Evolutionary conservation across 2,888 invertebrate genomes (phyloP), one percentile per base, ranked within the genome.

Genomic region (Tetropium fuscum): DNA sequence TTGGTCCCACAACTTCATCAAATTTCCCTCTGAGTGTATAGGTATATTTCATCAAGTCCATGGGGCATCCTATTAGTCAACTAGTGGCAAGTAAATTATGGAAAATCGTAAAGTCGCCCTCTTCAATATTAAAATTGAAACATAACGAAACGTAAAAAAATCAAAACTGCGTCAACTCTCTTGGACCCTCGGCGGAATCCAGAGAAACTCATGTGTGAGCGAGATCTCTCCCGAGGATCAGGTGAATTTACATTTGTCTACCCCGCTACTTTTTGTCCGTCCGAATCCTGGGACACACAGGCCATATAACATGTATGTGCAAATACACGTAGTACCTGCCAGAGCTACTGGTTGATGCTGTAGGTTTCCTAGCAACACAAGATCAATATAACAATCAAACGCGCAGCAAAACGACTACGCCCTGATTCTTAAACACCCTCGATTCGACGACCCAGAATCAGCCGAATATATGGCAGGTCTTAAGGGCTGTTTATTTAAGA

Each of bases 381-480:
- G 78, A 80, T 80, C 80, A 79, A 80, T 80, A 80, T 77, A 78
- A 79, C 78, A 79, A 80, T 80, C 77, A 78, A 77, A 76, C 74
- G 72, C 70, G 71, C 69, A 65, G 69, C 69, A 66, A 71, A 76
- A 73, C 71, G 78, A 73, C 76, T 75, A 78, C 78, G 77, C 77
- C 78, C 76, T 70, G 73, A 68, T 75, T 71, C 70, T 73, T 73
- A 72, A 72, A 69, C 65, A 69, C 62, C 66, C 72, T 69, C 66
- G 66, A 71, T 68, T 57, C 58, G 45, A 51, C 59, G 59, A 57
- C 60, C 51, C 53, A 56, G 60, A 59, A 54, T 60, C 55, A 19
- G 25, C 11, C 22, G 51, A 51, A 51, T 40, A 47, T 20, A 34
- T 47, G 11, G 43, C 56, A 56, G 27, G 55, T 55, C 51, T 62